phyloP scores from a whole-genome alignment of 2,113 vertebrate genomes.

The Chaetodon trifascialis region DNA sequence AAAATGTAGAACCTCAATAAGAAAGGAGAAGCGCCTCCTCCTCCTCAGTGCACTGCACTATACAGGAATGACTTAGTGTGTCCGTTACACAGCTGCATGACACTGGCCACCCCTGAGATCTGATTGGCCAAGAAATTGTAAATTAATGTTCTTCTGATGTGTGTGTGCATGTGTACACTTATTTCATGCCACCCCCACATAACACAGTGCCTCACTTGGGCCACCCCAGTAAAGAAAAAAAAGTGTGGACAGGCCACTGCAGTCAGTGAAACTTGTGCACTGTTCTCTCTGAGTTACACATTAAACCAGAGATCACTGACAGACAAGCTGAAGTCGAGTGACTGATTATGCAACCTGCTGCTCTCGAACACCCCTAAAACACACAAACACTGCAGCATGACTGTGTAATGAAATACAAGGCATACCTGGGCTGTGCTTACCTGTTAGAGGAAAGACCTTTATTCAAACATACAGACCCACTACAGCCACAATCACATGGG shows the following conservation, averaged over 20 bases:
- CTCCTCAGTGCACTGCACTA: background rate
- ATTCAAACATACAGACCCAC: conserved; percentile 37
- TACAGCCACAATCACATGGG: background rate
- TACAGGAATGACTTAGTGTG: background rate
- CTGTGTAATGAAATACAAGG: conserved; percentile 27
- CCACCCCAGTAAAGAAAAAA: no score
- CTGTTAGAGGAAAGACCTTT: conserved; percentile 15
- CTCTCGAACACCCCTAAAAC: conserved; percentile 52
- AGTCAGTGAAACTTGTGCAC: background rate
- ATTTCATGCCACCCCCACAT: no score
- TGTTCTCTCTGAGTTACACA: background rate
- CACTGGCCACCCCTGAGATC: no score
- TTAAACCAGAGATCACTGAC: background rate
- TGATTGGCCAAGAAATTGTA: no score
- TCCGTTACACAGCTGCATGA: background rate
- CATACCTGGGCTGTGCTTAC: conserved; percentile 26
- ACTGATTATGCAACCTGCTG: conserved; percentile 49
- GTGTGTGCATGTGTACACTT: no score
- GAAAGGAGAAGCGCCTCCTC: background rate
- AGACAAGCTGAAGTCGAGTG: conserved; percentile 9
- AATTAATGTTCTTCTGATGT: no score
- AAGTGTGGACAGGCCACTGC: no score
- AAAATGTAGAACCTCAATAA: background rate
- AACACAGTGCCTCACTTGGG: no score
- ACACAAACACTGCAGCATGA: conserved; percentile 59